phyloP scores from a whole-genome alignment of 2,113 vertebrate species.

The Thryonomys swinderianus region DNA sequence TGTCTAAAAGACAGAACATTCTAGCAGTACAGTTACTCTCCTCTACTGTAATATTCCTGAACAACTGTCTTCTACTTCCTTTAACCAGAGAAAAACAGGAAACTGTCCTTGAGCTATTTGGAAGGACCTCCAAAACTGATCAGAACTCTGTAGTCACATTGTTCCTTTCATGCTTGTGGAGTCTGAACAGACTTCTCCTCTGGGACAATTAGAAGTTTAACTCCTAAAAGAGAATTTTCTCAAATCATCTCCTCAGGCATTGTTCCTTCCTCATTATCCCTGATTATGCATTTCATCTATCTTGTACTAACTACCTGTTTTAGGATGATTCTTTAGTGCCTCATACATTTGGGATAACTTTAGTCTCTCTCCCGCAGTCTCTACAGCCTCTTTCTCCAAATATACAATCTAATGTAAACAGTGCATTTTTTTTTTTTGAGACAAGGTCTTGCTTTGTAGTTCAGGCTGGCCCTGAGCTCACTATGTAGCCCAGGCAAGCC shows the following conservation, averaged over 20 bases:
- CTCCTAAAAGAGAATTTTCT: neutral
- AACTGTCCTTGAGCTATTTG: neutral
- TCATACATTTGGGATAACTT: neutral
- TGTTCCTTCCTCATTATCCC: neutral
- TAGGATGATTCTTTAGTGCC: neutral
- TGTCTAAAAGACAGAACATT: neutral
- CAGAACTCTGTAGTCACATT: neutral
- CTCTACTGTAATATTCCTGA: neutral
- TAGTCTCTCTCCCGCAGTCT: neutral
- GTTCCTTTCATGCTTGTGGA: neutral
- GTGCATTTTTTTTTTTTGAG: neutral
- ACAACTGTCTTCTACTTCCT: neutral
- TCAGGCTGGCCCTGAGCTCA: too few species aligned
- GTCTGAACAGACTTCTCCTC: neutral
- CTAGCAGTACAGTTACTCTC: neutral
- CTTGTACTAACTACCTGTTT: neutral
- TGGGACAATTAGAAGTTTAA: neutral
- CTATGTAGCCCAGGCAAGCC: too few species aligned
- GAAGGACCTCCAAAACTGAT: neutral
- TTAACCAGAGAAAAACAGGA: neutral
- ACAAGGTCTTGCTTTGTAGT: too few species aligned
- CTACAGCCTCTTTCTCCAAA: constrained; percentile 10
- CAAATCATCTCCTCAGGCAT: neutral
- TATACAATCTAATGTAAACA: neutral
- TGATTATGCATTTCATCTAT: neutral